Evolutionary conservation across 1,140 invertebrate species (phyloP).

Genomic region (Drosophila busckii): DNA sequence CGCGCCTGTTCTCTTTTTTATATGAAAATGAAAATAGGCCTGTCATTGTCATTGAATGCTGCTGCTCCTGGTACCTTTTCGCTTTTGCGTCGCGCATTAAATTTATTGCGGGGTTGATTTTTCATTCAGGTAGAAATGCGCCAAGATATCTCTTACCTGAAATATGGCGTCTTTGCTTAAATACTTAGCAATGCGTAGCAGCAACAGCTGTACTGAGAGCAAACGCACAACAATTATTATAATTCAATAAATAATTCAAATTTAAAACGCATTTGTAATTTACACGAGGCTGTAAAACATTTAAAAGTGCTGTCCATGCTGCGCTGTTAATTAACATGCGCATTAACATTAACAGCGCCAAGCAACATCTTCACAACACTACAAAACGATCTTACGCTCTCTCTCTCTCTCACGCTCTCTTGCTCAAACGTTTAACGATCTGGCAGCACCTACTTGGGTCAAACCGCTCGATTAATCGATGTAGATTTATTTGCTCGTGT

Average conservation of each 20-base stretch:
- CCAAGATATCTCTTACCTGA: constrained; percentile 45
- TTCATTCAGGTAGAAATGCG: constrained; percentile 55
- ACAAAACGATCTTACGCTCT: no score
- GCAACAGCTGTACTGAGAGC: not conserved
- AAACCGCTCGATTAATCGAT: no score
- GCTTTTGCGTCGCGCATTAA: constrained; percentile 51
- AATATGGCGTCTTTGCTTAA: constrained; percentile 5
- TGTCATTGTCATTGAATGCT: constrained; percentile 17
- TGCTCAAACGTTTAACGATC: constrained; percentile 18
- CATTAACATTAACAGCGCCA: constrained; percentile 5
- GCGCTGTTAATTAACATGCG: constrained; percentile 10
- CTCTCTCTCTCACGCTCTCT: not conserved
- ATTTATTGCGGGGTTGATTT: constrained; percentile 66
- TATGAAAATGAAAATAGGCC: constrained; percentile 35
- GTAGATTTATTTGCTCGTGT: no score
- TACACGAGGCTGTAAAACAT: no score
- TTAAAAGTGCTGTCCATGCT: no score
- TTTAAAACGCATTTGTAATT: no score
- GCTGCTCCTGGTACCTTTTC: constrained; percentile 1
- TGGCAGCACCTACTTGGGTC: constrained; percentile 37
- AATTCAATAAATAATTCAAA: not conserved
- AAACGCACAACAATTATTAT: not conserved
- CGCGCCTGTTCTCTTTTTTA: constrained; percentile 42
- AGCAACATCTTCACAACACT: constrained; percentile 5
- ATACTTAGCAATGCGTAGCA: not conserved